Evolutionary conservation across 1,140 invertebrate genomes (phyloP).

Genomic region (Halesus radiatus): DNA sequence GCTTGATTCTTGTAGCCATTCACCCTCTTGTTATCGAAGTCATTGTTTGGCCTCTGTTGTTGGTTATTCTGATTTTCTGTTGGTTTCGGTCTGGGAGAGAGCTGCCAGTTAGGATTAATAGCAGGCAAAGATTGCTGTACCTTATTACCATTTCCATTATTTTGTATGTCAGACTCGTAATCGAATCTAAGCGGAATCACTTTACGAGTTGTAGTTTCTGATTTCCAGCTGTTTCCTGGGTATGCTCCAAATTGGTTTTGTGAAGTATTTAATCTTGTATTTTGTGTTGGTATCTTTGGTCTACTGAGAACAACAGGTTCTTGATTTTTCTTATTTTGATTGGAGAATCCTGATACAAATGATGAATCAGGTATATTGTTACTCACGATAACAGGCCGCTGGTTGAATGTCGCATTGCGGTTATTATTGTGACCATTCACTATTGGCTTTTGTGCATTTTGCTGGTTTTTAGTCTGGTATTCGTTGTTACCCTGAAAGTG

Average conservation of each 20-base stretch:
- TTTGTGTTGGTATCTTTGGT: constrained; percentile 5
- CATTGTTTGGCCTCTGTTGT: constrained; percentile 20
- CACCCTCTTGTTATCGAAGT: constrained; percentile 28
- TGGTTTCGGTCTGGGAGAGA: constrained; percentile 54
- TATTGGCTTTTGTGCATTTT: neutral
- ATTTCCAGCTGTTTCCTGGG: constrained; percentile 48
- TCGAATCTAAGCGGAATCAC: constrained; percentile 66
- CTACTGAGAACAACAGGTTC: neutral
- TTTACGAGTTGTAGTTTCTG: constrained; percentile 64
- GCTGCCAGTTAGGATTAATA: constrained; percentile 60
- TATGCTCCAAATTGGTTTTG: constrained; percentile 30
- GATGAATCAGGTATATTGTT: constrained; percentile 26
- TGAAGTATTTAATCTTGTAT: neutral
- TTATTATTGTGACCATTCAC: neutral
- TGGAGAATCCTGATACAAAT: constrained; percentile 9
- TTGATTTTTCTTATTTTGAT: neutral
- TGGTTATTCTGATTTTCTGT: neutral
- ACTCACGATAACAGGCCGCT: constrained; percentile 18
- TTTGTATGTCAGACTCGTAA: constrained; percentile 59
- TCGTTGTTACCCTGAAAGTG: neutral
- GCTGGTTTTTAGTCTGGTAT: neutral
- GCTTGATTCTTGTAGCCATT: constrained; percentile 48
- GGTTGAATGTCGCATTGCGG: constrained; percentile 18
- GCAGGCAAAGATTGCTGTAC: constrained; percentile 61
- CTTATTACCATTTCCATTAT: constrained; percentile 64